These are phyloP conservation scores for Drosophila mercatorum DNA, from an alignment of 2,888 invertebrate genomes.

Conservation along the genomic window DNA sequence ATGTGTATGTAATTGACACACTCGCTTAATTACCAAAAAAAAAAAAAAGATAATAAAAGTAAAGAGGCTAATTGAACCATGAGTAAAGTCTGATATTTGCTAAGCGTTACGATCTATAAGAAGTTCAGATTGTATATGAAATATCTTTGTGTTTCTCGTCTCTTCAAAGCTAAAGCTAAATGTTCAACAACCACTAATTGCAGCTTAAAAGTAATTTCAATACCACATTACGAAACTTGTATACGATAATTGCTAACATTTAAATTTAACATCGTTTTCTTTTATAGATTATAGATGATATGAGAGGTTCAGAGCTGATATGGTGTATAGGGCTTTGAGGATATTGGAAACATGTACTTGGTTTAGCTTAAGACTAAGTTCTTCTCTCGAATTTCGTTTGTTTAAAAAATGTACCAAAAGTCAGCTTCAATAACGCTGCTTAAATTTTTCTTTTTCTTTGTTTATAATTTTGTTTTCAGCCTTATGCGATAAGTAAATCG, in stretches of 20 bases:
- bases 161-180: slow-evolving; percentile 73
- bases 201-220: slow-evolving; percentile 76
- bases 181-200: slow-evolving; percentile 79
- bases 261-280: slow-evolving; percentile 45
- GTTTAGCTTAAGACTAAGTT: slow-evolving; percentile 30
- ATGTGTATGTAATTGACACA: slow-evolving; percentile 63
- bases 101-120: slow-evolving; percentile 59
- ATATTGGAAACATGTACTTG: slow-evolving; percentile 49
- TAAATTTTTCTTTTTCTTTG: slow-evolving; percentile 32
- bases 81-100: slow-evolving; percentile 44
- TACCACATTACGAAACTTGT: slow-evolving; percentile 70
- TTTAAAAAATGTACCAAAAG: slow-evolving; percentile 68
- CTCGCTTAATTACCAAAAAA: slow-evolving; percentile 37
- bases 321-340: slow-evolving; percentile 60
- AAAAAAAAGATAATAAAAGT: slow-evolving; percentile 30
- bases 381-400: slow-evolving; percentile 18
- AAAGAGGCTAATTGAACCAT: slow-evolving; percentile 38
- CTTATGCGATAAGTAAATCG: slow-evolving; percentile 74
- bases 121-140: slow-evolving; percentile 53
- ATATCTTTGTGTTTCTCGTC: slow-evolving; percentile 17
- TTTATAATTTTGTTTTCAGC: slow-evolving; percentile 59
- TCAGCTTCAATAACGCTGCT: slow-evolving; percentile 59
- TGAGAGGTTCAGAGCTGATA: slow-evolving; percentile 72
- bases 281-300: slow-evolving; percentile 47
- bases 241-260: slow-evolving; percentile 55